Percentiles rank a stretch among this genome's conserved stretches.
phyloP scores from a whole-genome alignment of 2,113 vertebrate species.

The Neogale vison region DNA sequence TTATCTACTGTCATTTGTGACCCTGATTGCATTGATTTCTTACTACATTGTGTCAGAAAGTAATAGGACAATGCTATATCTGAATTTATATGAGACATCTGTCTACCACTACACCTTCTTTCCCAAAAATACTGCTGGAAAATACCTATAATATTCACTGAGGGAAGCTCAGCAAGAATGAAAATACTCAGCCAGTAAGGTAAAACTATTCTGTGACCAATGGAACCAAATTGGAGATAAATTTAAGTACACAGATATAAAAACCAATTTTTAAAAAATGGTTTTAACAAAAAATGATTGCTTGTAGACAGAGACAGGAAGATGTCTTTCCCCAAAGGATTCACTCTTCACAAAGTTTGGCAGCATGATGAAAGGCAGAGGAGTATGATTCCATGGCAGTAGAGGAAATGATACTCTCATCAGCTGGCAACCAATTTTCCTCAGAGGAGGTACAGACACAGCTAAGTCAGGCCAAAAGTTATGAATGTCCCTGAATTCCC shows the following conservation, averaged over 20 bases:
- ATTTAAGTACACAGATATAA: conserved; percentile 1
- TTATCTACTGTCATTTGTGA: neutral
- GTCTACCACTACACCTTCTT: neutral
- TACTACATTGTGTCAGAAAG: neutral
- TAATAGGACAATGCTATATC: neutral
- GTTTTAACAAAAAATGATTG: conserved; percentile 43
- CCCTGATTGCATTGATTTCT: conserved; percentile 6
- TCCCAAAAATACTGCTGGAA: neutral
- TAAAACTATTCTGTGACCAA: neutral
- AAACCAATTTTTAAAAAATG: neutral
- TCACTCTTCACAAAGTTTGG: conserved; percentile 33
- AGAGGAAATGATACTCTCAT: conserved; percentile 1
- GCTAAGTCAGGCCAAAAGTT: neutral
- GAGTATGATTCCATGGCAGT: neutral
- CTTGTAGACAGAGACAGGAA: neutral
- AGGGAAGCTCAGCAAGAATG: conserved; percentile 18
- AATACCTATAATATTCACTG: neutral
- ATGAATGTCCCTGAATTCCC: conserved; percentile 37
- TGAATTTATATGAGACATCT: neutral
- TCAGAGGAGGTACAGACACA: neutral
- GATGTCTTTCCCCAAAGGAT: neutral
- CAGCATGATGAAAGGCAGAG: conserved; percentile 33
- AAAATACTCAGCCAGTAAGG: neutral
- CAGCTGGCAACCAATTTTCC: neutral
- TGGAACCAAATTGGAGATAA: conserved; percentile 18